A percentile compares a stretch with the other conserved stretches of the same genome.
phyloP scores from a whole-genome alignment of 2,888 invertebrate species.

The Eugnorisma glareosa region DNA sequence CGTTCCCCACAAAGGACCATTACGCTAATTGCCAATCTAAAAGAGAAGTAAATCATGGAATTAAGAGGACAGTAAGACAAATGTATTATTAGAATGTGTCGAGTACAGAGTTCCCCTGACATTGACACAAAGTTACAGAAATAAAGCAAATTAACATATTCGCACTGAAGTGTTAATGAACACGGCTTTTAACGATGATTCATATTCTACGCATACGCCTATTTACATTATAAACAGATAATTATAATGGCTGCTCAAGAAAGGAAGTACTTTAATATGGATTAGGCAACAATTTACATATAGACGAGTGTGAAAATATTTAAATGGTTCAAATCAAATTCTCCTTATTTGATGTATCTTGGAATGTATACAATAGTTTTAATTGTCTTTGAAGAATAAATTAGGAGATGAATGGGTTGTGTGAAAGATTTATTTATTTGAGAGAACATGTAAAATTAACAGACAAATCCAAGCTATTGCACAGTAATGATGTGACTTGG shows the following conservation, averaged over 20 bases:
- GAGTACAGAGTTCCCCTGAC: conserved; percentile 30
- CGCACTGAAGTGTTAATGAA: conserved; percentile 42
- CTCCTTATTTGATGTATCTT: conserved; percentile 20
- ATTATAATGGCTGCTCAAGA: conserved; percentile 48
- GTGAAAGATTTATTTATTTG: too few relatives aligned
- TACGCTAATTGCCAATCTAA: background rate
- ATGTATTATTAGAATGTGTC: conserved; percentile 1
- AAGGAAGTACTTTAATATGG: conserved; percentile 54
- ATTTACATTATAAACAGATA: conserved; percentile 56
- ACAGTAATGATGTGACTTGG: background rate
- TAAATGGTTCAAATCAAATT: conserved; percentile 43
- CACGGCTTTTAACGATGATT: conserved; percentile 44
- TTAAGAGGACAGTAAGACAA: background rate
- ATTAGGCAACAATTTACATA: conserved; percentile 45
- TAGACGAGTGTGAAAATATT: conserved; percentile 50
- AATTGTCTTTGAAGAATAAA: background rate
- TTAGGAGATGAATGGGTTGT: too few relatives aligned
- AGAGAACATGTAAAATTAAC: too few relatives aligned
- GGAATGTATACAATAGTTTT: background rate
- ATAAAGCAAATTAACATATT: conserved; percentile 48
- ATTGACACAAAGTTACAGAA: conserved; percentile 46
- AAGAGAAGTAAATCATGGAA: background rate
- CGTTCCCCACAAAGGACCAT: background rate
- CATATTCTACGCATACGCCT: conserved; percentile 51
- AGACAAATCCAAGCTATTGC: too few relatives aligned